phyloP scores from a whole-genome alignment of 1,140 invertebrate species.

The Leptopilina clavipes region DNA sequence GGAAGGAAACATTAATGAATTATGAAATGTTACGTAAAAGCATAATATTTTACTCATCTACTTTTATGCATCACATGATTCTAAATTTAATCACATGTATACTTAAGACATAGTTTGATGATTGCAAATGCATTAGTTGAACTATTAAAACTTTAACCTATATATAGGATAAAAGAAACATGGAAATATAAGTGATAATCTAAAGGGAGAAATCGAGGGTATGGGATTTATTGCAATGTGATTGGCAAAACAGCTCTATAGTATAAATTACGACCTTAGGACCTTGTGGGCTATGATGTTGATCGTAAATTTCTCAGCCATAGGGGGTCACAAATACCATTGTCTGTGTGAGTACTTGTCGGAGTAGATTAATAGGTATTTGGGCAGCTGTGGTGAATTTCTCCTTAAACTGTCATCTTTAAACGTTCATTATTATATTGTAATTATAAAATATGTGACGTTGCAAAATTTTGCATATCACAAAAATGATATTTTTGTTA shows the following conservation, averaged over 20 bases:
- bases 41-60: too few relatives aligned
- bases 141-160: background rate
- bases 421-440: background rate
- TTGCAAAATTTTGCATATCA: too few relatives aligned
- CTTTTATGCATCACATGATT: background rate
- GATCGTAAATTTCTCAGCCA: conserved; percentile 34
- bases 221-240: conserved; percentile 17
- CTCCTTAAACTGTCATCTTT: conserved; percentile 16
- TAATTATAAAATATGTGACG: background rate
- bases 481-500: too few relatives aligned
- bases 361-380: conserved; percentile 28
- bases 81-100: background rate
- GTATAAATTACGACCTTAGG: conserved; percentile 35
- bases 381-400: conserved; percentile 13
- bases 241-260: conserved; percentile 26
- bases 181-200: background rate
- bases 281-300: conserved; percentile 17
- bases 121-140: background rate
- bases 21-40: too few relatives aligned
- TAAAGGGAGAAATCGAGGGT: background rate
- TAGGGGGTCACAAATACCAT: conserved; percentile 25
- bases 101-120: background rate
- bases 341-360: conserved; percentile 24
- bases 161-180: background rate
- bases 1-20: too few relatives aligned